A percentile compares a stretch with the other conserved stretches of the same genome.
Conservation (phyloP, 2,888 invertebrate genomes). For the Chrysotoxum bicinctum region DNA sequence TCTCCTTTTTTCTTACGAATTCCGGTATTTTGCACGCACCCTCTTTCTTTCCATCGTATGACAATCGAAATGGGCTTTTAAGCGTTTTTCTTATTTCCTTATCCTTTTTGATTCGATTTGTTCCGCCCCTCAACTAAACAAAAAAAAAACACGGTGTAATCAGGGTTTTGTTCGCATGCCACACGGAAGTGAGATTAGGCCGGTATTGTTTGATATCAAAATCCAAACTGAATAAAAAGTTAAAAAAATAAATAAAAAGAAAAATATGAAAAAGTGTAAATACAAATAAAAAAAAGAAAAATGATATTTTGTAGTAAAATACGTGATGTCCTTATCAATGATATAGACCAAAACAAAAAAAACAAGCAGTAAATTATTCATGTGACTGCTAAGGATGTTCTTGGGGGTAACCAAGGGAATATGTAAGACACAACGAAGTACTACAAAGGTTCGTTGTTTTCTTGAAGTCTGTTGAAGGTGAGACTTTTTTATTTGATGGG, state of each 20-base stretch:
- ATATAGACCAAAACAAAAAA: constrained; percentile 37
- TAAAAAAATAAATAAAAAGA: not conserved
- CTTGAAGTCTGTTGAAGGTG: constrained; percentile 18
- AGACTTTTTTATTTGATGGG: constrained; percentile 3
- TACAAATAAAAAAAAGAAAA: constrained; percentile 47
- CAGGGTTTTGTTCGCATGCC: constrained; percentile 69
- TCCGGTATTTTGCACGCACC: constrained; percentile 59
- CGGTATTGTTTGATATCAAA: constrained; percentile 70
- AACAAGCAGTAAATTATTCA: constrained; percentile 68
- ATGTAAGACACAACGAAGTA: constrained; percentile 9
- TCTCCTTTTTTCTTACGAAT: constrained; percentile 24
- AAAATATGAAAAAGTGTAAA: constrained; percentile 17
- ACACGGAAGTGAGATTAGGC: constrained; percentile 74
- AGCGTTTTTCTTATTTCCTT: constrained; percentile 73
- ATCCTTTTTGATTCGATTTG: constrained; percentile 50
- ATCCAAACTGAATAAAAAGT: constrained; percentile 65
- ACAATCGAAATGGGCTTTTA: constrained; percentile 72
- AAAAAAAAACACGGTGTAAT: constrained; percentile 49
- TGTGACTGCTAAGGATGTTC: constrained; percentile 26
- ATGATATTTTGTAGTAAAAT: constrained; percentile 67
- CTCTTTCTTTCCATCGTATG: constrained; percentile 51
- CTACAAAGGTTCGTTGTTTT: constrained; percentile 67
- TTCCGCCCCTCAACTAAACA: not conserved
- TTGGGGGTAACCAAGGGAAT: not conserved
- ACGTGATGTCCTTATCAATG: constrained; percentile 73